Conservation (phyloP, 2,888 invertebrate species). For the Digitonthophagus gazella region DNA sequence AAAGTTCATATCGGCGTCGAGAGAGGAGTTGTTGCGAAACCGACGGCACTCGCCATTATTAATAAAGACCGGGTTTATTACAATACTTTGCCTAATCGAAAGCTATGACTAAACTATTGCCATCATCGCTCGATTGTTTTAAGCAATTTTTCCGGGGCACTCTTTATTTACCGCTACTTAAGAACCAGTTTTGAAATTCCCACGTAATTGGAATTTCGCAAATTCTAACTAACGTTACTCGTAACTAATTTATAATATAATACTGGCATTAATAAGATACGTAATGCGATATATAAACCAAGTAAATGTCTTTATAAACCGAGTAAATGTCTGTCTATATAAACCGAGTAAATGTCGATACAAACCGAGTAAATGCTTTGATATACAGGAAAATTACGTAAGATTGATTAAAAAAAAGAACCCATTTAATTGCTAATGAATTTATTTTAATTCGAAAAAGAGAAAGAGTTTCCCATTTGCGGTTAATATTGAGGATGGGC, state of each 20-base stretch:
- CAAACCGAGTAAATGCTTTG: no score
- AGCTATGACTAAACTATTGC: neutral
- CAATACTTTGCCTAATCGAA: neutral
- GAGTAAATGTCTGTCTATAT: neutral
- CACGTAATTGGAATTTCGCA: neutral
- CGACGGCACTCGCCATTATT: neutral
- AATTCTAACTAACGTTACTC: neutral
- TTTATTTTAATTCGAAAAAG: no score
- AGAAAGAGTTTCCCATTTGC: no score
- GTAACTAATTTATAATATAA: neutral
- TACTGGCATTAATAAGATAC: neutral
- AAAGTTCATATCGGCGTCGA: slow-evolving; percentile 4
- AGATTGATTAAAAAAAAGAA: neutral
- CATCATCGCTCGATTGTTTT: neutral
- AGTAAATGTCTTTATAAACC: neutral
- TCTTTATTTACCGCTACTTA: neutral
- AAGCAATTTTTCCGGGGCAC: neutral
- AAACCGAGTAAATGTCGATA: no score
- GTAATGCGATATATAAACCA: neutral
- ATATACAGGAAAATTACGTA: neutral
- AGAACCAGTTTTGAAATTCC: neutral
- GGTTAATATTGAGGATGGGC: no score
- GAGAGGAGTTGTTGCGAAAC: slow-evolving; percentile 2
- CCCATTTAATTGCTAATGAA: no score
- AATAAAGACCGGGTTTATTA: neutral